phyloP scores from a whole-genome alignment of 30 jellyfish, hydroid and myxozoan species.

The Catostylus mosaicus region DNA sequence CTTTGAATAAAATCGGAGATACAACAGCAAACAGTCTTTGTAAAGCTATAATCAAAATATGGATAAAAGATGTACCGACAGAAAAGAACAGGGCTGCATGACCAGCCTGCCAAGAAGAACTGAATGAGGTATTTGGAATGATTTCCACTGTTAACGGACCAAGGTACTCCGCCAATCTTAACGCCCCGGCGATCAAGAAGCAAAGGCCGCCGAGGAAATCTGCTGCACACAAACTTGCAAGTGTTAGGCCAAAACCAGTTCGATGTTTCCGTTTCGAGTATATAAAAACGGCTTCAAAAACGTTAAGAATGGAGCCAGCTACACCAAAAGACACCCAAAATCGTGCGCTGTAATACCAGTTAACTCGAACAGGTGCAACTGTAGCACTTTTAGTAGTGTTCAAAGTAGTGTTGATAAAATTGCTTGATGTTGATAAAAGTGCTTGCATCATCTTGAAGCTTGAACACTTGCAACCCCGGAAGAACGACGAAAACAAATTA shows the following conservation, averaged over 20 bases:
- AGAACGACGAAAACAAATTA: too few species aligned
- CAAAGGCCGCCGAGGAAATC: slow-evolving; percentile 31
- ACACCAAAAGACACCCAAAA: slow-evolving; percentile 43
- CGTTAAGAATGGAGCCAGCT: slow-evolving; percentile 3
- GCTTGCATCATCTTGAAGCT: too few species aligned
- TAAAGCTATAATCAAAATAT: slow-evolving; percentile 18
- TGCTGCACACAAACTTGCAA: slow-evolving; percentile 27
- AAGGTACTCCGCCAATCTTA: slow-evolving; percentile 2
- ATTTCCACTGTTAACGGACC: slow-evolving; percentile 10
- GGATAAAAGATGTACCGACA: slow-evolving; percentile 21
- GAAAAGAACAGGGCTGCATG: slow-evolving; percentile 37
- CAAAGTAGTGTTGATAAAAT: background rate
- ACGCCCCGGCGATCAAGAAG: slow-evolving; percentile 11
- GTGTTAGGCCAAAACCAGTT: slow-evolving; percentile 31
- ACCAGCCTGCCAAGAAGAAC: slow-evolving; percentile 19
- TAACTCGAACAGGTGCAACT: background rate
- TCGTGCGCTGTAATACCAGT: slow-evolving; percentile 47
- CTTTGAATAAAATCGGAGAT: slow-evolving; percentile 25
- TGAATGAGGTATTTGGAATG: slow-evolving; percentile 11
- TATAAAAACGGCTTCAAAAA: slow-evolving; percentile 20
- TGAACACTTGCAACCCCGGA: too few species aligned
- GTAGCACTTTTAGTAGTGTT: background rate
- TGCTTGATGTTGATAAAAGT: too few species aligned
- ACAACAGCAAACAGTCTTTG: slow-evolving; percentile 36
- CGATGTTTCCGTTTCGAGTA: background rate